Evolutionary conservation across 2,797 vertebrate genomes (phyloP).

Genomic region (Odontamblyopus lacepedii): DNA sequence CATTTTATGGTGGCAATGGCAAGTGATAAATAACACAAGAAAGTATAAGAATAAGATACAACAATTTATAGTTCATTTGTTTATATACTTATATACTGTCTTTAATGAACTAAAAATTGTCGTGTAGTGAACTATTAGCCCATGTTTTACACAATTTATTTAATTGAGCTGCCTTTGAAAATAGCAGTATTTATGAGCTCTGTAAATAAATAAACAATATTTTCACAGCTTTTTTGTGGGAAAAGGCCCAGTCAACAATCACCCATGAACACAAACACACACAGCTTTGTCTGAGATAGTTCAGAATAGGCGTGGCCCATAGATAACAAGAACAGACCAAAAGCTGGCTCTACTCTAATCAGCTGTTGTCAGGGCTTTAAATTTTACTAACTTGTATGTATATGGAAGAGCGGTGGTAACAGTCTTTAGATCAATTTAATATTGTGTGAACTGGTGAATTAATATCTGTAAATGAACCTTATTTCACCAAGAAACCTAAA

Average conservation of each 20-base stretch:
- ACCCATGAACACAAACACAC: neutral
- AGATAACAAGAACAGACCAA: neutral
- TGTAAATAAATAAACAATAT: neutral
- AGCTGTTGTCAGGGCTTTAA: neutral
- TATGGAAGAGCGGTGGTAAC: neutral
- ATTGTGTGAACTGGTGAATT: too few species aligned
- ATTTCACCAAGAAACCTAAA: too few species aligned
- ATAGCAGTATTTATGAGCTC: too few species aligned
- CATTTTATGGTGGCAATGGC: too few species aligned
- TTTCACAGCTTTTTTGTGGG: neutral
- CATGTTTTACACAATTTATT: too few species aligned
- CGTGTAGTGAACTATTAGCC: neutral
- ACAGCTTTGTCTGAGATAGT: constrained; percentile 4
- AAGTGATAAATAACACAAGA: neutral
- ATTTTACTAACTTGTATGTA: neutral
- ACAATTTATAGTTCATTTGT: neutral
- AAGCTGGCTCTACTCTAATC: neutral
- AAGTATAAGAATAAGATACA: neutral
- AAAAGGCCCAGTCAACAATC: neutral
- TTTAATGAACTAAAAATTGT: neutral
- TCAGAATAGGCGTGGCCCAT: neutral
- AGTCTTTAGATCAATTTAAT: neutral
- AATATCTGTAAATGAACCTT: too few species aligned
- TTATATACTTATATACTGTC: neutral
- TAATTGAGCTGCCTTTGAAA: too few species aligned